These are phyloP conservation scores for Acomys russatus DNA, from an alignment of 2,797 vertebrate genomes.

Conservation along the genomic window DNA sequence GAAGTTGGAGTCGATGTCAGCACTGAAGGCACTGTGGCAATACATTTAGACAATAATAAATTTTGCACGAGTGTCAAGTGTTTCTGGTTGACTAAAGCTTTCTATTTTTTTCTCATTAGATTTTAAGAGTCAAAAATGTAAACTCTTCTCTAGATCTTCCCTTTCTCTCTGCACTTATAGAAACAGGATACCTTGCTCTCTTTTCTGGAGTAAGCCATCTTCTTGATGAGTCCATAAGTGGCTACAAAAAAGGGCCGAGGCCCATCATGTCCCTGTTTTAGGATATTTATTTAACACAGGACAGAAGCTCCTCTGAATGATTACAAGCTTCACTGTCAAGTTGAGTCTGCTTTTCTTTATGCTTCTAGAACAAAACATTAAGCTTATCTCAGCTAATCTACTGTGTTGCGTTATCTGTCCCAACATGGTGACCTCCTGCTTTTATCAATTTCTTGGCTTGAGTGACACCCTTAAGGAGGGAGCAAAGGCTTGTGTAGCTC, in stretches of 20 bases:
- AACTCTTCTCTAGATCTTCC: not conserved
- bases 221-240: not conserved
- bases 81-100: not conserved
- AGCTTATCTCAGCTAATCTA: not conserved
- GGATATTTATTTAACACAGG: not conserved
- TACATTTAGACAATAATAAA: constrained; percentile 15
- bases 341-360: constrained; percentile 17
- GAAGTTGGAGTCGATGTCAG: not conserved
- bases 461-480: not conserved
- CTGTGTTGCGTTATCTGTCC: not conserved
- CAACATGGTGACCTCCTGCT: not conserved
- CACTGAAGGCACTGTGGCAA: not conserved
- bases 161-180: constrained; percentile 19
- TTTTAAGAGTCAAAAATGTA: constrained; percentile 49
- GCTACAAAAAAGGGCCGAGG: not conserved
- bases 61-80: not conserved
- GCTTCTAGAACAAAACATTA: constrained; percentile 11
- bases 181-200: constrained; percentile 5
- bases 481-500: not conserved
- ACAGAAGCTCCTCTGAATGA: not conserved
- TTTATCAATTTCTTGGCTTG: not conserved
- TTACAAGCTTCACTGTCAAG: not conserved
- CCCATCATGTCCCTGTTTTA: not conserved
- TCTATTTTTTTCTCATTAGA: constrained; percentile 35
- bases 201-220: constrained; percentile 47